Percentiles rank a stretch among this genome's conserved stretches.
Conservation (phyloP, 1,140 invertebrate genomes). For the Panagrolaimus sp. region DNA sequence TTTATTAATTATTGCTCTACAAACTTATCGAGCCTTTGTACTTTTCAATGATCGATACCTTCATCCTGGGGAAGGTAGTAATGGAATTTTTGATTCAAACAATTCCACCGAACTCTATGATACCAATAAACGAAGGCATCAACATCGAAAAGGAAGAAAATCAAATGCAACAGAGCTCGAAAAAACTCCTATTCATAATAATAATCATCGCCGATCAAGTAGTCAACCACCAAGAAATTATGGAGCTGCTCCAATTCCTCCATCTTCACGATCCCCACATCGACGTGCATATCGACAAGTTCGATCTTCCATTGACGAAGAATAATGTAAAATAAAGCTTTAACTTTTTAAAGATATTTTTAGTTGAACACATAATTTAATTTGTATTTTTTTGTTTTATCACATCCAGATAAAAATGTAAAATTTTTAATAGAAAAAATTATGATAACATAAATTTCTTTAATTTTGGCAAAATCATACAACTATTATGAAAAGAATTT, state of each 20-base stretch:
- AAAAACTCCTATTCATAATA: not conserved
- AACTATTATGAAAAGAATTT: no score
- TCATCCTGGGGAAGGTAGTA: slow-evolving; percentile 23
- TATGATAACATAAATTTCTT: no score
- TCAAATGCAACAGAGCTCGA: not conserved
- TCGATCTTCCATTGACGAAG: not conserved
- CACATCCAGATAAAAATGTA: no score
- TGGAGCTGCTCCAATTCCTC: not conserved
- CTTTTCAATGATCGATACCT: slow-evolving; percentile 57
- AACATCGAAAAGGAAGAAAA: not conserved
- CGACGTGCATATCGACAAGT: not conserved
- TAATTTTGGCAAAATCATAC: no score
- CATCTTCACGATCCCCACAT: not conserved
- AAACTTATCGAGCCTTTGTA: slow-evolving; percentile 53
- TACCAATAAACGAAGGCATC: not conserved
- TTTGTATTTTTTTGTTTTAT: no score
- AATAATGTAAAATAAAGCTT: not conserved
- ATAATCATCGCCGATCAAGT: not conserved
- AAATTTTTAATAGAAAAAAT: no score
- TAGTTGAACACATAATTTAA: no score
- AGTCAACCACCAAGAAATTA: not conserved
- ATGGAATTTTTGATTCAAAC: not conserved
- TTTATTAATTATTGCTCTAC: slow-evolving; percentile 53
- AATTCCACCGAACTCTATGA: not conserved
- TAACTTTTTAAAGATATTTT: no score